Evolutionary conservation across 1,140 invertebrate species (phyloP).

Genomic region (Branchinecta lindahli): DNA sequence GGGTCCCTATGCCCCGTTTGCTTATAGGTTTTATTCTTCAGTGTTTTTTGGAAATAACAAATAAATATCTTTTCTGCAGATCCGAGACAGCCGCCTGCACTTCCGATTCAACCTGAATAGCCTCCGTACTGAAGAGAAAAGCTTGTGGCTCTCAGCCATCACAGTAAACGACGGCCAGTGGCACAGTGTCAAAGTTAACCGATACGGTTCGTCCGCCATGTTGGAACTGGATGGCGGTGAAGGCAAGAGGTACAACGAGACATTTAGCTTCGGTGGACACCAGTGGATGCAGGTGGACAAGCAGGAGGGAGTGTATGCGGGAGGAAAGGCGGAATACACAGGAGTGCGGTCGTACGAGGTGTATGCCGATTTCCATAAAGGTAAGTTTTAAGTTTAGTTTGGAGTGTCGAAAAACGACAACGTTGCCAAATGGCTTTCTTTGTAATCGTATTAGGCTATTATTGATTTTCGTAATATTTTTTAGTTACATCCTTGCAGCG

Average conservation of each 20-base stretch:
- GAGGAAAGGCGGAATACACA: constrained; percentile 86
- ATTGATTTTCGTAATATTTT: too few species aligned
- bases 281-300: constrained; percentile 84
- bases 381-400: constrained; percentile 33
- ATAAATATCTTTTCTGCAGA: constrained; percentile 30
- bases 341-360: constrained; percentile 81
- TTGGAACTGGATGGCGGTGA: constrained; percentile 87
- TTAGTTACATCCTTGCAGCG: too few species aligned
- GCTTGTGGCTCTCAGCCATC: constrained; percentile 75
- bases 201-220: constrained; percentile 85
- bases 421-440: too few species aligned
- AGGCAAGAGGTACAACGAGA: constrained; percentile 83
- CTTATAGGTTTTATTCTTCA: too few species aligned
- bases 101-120: constrained; percentile 89
- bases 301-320: constrained; percentile 84
- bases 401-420: neutral
- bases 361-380: constrained; percentile 86
- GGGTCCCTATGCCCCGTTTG: too few species aligned
- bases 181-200: constrained; percentile 66
- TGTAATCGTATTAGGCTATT: too few species aligned
- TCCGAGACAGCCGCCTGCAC: constrained; percentile 73
- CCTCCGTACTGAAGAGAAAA: constrained; percentile 65
- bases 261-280: constrained; percentile 74
- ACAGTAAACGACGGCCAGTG: constrained; percentile 90
- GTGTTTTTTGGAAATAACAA: too few species aligned